Percentiles rank a stretch among this genome's conserved stretches.
These are phyloP conservation scores for Anguilla obscura DNA, from an alignment of 2,797 vertebrate species.

Conservation along the genomic window DNA sequence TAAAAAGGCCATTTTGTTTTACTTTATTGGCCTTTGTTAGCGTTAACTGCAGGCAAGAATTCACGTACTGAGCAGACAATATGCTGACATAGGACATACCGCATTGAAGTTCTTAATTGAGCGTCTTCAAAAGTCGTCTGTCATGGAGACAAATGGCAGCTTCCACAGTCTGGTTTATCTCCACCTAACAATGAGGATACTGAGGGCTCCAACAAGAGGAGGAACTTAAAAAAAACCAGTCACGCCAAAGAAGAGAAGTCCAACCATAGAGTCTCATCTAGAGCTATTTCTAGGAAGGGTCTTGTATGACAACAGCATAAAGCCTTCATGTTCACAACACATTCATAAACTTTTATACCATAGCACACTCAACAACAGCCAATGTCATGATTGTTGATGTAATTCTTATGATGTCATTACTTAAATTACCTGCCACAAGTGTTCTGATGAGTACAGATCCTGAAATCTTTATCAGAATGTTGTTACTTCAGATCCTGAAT, in stretches of 20 bases:
- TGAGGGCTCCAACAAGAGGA: neutral
- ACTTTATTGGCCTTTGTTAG: conserved; percentile 4
- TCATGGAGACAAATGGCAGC: conserved; percentile 2
- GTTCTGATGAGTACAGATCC: neutral
- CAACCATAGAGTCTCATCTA: neutral
- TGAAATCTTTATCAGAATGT: neutral
- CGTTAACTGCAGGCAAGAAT: conserved; percentile 5
- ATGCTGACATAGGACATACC: neutral
- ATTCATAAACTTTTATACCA: neutral
- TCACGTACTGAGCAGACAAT: neutral
- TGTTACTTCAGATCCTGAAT: neutral
- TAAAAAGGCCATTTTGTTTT: neutral
- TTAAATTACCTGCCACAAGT: neutral
- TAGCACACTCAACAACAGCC: neutral
- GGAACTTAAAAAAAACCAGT: neutral
- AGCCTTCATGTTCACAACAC: neutral
- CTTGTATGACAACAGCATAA: neutral
- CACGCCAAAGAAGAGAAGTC: neutral
- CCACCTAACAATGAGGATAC: conserved; percentile 3
- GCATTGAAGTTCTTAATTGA: conserved; percentile 8
- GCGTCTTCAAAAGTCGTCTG: conserved; percentile 9
- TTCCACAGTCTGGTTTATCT: conserved; percentile 17
- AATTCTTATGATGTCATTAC: neutral
- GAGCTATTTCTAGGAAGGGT: conserved; percentile 3
- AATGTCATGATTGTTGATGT: too few species aligned